These are phyloP conservation scores for Elmis aenea DNA, from an alignment of 2,888 invertebrate genomes.

Conservation along the genomic window DNA sequence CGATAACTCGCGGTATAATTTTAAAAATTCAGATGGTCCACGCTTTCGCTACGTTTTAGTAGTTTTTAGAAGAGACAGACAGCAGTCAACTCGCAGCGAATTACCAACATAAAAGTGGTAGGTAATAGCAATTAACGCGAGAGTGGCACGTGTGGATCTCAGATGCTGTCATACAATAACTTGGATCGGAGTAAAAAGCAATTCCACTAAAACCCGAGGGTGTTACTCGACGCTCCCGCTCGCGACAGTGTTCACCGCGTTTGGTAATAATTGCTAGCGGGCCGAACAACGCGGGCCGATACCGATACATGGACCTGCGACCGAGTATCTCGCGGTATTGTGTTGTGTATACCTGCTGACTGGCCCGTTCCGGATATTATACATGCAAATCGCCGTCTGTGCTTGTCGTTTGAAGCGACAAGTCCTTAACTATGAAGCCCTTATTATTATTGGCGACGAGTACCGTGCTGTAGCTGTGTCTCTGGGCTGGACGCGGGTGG, in stretches of 20 bases:
- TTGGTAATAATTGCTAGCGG: conserved; percentile 39
- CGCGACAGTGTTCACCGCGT: conserved; percentile 33
- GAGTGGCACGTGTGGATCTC: conserved; percentile 34
- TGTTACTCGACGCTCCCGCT: conserved; percentile 26
- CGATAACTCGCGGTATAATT: too few relatives aligned
- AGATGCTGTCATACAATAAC: conserved; percentile 38
- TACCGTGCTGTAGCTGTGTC: conserved; percentile 25
- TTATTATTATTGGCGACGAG: conserved; percentile 29
- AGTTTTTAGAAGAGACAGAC: conserved; percentile 11
- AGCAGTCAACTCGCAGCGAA: conserved; percentile 35
- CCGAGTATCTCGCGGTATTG: conserved; percentile 9
- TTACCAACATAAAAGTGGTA: conserved; percentile 42
- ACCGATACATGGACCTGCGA: conserved; percentile 13
- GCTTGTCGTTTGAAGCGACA: conserved; percentile 30
- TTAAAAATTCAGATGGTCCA: too few relatives aligned
- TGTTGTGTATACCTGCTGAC: conserved; percentile 8
- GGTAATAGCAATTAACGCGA: conserved; percentile 42
- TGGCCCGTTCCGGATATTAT: conserved; percentile 22
- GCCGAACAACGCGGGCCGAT: conserved; percentile 21
- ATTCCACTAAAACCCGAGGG: conserved; percentile 40
- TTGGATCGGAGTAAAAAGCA: conserved; percentile 38
- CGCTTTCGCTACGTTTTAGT: conserved; percentile 10
- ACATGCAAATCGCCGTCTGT: conserved; percentile 32
- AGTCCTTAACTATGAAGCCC: conserved; percentile 29
- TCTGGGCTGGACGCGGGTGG: conserved; percentile 32